A percentile compares a stretch with the other conserved stretches of the same genome.
Conservation (phyloP, 23 tunicate genomes). For the Styela plicata region DNA sequence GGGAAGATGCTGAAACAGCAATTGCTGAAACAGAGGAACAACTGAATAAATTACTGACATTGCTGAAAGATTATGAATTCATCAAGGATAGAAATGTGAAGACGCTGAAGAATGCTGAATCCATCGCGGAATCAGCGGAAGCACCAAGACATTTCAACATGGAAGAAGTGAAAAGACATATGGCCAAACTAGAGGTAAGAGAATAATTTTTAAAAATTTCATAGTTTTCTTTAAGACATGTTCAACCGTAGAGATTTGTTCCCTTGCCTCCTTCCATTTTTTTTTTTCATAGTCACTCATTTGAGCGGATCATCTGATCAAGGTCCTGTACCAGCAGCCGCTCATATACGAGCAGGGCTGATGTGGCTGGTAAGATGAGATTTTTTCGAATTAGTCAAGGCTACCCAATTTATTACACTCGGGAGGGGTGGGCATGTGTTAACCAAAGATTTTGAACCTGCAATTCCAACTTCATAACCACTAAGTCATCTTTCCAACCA, state of each 20-base stretch:
- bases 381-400: too few species aligned
- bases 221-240: too few species aligned
- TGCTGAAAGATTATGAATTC: constrained; percentile 52
- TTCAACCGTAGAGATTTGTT: too few species aligned
- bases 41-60: constrained; percentile 34
- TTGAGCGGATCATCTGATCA: too few species aligned
- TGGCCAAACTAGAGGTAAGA: constrained; percentile 69
- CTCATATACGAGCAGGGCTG: too few species aligned
- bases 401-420: too few species aligned
- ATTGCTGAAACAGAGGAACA: constrained; percentile 49
- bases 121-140: constrained; percentile 53
- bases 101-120: constrained; percentile 53
- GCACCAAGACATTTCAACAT: constrained; percentile 64
- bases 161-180: constrained; percentile 77
- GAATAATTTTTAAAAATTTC: too few species aligned
- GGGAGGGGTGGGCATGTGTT: too few species aligned
- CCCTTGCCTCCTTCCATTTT: too few species aligned
- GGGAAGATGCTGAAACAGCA: constrained; percentile 73
- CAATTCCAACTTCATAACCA: not conserved
- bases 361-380: too few species aligned
- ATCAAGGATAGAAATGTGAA: constrained; percentile 31
- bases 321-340: too few species aligned
- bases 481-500: not conserved
- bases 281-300: too few species aligned
- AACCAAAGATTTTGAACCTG: not conserved